Evolutionary conservation across 1,140 invertebrate genomes (phyloP).

Genomic region (Spodoptera frugiperda): DNA sequence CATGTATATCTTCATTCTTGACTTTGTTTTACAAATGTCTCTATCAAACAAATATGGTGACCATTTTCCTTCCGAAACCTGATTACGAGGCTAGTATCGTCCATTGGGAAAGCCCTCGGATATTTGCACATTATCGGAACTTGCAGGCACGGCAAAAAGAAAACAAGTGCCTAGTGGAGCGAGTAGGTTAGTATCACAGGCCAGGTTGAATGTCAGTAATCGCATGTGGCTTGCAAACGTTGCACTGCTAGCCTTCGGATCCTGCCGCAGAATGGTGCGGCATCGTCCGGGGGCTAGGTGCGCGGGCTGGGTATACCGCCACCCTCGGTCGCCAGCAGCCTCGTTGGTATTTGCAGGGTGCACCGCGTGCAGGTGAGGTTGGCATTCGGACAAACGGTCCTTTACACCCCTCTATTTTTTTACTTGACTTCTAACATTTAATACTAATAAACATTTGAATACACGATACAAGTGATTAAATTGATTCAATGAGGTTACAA

Average conservation of each 20-base stretch:
- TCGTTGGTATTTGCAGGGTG: conserved; percentile 37
- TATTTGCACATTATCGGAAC: neutral
- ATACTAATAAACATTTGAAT: conserved; percentile 3
- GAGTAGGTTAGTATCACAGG: conserved; percentile 4
- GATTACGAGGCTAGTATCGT: neutral
- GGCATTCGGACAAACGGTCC: conserved; percentile 5
- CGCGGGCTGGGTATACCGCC: conserved; percentile 29
- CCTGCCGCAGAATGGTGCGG: neutral
- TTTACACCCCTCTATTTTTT: conserved; percentile 34
- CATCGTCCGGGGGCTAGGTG: conserved; percentile 3
- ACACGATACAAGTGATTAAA: conserved; percentile 18
- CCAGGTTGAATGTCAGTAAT: conserved; percentile 39
- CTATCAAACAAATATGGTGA: too few species aligned
- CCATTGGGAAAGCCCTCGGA: neutral
- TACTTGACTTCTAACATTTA: conserved; percentile 38
- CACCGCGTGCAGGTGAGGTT: conserved; percentile 33
- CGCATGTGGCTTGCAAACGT: neutral
- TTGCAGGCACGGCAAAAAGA: conserved; percentile 39
- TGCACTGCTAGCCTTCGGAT: conserved; percentile 6
- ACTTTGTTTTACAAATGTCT: neutral
- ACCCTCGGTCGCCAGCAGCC: conserved; percentile 30
- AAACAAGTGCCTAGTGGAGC: conserved; percentile 24
- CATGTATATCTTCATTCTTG: neutral
- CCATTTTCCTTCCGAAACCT: too few species aligned
- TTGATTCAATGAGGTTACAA: conserved; percentile 19